Percentiles rank a stretch among this genome's conserved stretches.
Conservation (phyloP, 2,113 vertebrate genomes). For the Indri indri region DNA sequence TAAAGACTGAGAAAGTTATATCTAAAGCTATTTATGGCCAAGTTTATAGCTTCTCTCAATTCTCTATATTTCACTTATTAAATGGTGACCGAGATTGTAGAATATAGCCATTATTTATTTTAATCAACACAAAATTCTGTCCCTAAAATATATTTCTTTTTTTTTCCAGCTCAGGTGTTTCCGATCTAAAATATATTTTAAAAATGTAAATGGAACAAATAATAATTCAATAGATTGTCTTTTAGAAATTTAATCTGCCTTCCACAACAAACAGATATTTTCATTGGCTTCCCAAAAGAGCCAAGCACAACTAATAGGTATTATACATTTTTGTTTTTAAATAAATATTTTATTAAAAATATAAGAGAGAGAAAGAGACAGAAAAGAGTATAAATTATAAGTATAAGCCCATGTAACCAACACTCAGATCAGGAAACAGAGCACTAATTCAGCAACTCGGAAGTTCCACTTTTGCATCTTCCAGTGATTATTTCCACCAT, state of each 20-base stretch:
- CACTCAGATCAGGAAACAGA: not conserved
- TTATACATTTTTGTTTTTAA: constrained; percentile 15
- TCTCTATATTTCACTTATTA: not conserved
- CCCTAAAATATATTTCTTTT: not conserved
- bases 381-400: not conserved
- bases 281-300: not conserved
- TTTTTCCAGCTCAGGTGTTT: too few species aligned
- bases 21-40: not conserved
- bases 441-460: not conserved
- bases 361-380: not conserved
- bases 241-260: not conserved
- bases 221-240: not conserved
- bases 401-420: not conserved
- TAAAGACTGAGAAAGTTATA: not conserved
- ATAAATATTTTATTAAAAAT: not conserved
- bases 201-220: not conserved
- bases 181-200: not conserved
- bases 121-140: not conserved
- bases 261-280: not conserved
- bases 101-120: not conserved
- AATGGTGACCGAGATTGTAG: not conserved
- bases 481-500: not conserved
- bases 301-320: not conserved
- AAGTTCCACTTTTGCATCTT: not conserved
- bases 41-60: not conserved